Evolutionary conservation across 2,888 invertebrate species (phyloP).

Genomic region (Lomographa bimaculata): DNA sequence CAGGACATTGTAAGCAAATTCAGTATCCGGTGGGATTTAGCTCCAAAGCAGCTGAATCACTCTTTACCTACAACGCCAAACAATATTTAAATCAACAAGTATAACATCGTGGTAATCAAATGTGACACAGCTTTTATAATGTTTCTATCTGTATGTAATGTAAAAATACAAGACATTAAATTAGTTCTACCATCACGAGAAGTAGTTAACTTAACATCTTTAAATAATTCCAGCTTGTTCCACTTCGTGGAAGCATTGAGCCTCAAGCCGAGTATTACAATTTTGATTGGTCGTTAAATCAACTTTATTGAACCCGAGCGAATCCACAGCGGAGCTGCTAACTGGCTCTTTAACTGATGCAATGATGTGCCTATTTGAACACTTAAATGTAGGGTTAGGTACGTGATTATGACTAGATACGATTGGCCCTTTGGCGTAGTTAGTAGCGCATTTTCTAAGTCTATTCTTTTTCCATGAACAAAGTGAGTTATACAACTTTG

Average conservation of each 20-base stretch:
- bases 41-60: slow-evolving; percentile 3
- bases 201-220: slow-evolving; percentile 5
- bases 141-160: no score
- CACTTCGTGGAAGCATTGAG: slow-evolving; percentile 13
- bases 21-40: slow-evolving; percentile 2
- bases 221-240: slow-evolving; percentile 12
- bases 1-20: slow-evolving; percentile 7
- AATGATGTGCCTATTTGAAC: slow-evolving; percentile 1
- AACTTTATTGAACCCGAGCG: slow-evolving; percentile 6
- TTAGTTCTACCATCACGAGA: neutral
- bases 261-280: slow-evolving; percentile 5
- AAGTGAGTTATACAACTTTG: no score
- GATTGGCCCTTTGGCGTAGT: no score
- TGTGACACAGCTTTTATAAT: no score
- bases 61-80: neutral
- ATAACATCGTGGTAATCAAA: neutral
- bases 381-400: neutral
- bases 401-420: no score
- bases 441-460: no score
- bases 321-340: slow-evolving; percentile 1
- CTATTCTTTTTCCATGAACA: no score
- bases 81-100: slow-evolving; percentile 1
- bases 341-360: slow-evolving; percentile 8
- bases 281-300: slow-evolving; percentile 19
- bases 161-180: no score